Conservation (phyloP, 2,797 vertebrate genomes). For the Neoniphon sammara region DNA sequence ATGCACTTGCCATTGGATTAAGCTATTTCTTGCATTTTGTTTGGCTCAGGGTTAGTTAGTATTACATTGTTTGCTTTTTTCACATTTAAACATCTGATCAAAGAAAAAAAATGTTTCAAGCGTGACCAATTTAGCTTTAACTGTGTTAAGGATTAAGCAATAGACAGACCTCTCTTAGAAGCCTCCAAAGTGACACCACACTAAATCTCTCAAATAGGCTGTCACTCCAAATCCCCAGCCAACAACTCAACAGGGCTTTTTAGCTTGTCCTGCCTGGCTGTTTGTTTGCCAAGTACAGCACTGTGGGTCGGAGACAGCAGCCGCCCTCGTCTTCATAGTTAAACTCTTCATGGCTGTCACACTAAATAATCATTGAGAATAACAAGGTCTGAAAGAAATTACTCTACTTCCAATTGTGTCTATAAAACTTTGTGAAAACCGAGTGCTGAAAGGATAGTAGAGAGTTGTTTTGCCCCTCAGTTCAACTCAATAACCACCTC, state of each 20-base stretch:
- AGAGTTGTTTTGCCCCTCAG: slow-evolving; percentile 2
- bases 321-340: slow-evolving; percentile 44
- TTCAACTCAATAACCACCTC: slow-evolving; percentile 11
- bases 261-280: slow-evolving; percentile 47
- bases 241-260: slow-evolving; percentile 60
- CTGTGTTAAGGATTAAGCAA: slow-evolving; percentile 41
- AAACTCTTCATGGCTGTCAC: slow-evolving; percentile 63
- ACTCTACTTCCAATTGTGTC: slow-evolving; percentile 25
- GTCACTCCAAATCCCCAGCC: slow-evolving; percentile 63
- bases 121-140: slow-evolving; percentile 25
- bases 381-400: slow-evolving; percentile 45
- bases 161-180: slow-evolving; percentile 34
- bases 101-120: slow-evolving; percentile 25
- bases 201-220: slow-evolving; percentile 79
- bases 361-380: slow-evolving; percentile 53
- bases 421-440: neutral
- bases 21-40: neutral
- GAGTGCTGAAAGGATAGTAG: slow-evolving; percentile 30
- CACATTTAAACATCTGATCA: slow-evolving; percentile 35
- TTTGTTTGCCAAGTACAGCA: slow-evolving; percentile 58
- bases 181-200: slow-evolving; percentile 67
- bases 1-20: neutral
- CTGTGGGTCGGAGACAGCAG: slow-evolving; percentile 46
- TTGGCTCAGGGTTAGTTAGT: neutral
- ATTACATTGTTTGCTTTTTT: slow-evolving; percentile 13